Percentiles rank a stretch among this genome's conserved stretches.
These are phyloP conservation scores for Drosophila eohydei DNA, from an alignment of 2,888 invertebrate genomes.

Conservation along the genomic window DNA sequence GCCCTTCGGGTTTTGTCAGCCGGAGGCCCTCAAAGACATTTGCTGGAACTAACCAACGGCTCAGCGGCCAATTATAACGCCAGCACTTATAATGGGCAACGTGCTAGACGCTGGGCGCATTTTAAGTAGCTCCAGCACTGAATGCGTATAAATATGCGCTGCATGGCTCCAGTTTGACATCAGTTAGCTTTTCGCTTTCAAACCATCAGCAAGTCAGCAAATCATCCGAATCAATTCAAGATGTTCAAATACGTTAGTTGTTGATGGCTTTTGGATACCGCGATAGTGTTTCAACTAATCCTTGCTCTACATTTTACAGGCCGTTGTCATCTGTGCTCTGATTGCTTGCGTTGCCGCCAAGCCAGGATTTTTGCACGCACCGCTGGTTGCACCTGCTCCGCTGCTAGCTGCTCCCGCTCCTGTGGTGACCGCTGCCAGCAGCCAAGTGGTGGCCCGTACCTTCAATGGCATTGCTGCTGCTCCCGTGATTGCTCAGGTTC, in stretches of 20 bases:
- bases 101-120: conserved; percentile 46
- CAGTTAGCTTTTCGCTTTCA: conserved; percentile 59
- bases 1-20: conserved; percentile 70
- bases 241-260: conserved; percentile 76
- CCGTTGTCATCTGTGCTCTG: conserved; percentile 72
- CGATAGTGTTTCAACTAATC: conserved; percentile 4
- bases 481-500: conserved; percentile 57
- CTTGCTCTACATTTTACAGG: conserved; percentile 37
- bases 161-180: conserved; percentile 44
- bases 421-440: conserved; percentile 77
- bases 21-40: conserved; percentile 53
- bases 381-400: conserved; percentile 52
- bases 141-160: conserved; percentile 63
- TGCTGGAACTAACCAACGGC: conserved; percentile 41
- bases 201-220: conserved; percentile 30
- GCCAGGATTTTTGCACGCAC: conserved; percentile 63
- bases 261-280: background rate
- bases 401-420: conserved; percentile 53
- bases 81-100: conserved; percentile 64
- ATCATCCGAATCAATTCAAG: conserved; percentile 34
- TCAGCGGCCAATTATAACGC: conserved; percentile 54
- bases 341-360: conserved; percentile 74
- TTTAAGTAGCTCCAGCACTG: conserved; percentile 46
- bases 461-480: conserved; percentile 77
- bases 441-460: conserved; percentile 73